phyloP scores from a whole-genome alignment of 2,797 vertebrate species.

The Allobates femoralis region DNA sequence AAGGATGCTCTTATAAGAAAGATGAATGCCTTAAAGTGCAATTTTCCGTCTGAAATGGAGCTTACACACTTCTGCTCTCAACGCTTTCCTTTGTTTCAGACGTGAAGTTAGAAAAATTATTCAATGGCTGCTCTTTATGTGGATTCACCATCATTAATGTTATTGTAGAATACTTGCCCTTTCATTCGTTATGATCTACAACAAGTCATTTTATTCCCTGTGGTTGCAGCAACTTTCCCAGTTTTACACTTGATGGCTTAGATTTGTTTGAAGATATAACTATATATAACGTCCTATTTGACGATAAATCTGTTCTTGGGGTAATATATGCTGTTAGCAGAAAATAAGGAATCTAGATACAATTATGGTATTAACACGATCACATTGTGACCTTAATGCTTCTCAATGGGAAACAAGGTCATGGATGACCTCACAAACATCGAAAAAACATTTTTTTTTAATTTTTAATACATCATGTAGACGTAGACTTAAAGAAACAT shows the following conservation, averaged over 20 bases:
- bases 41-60: conserved; percentile 57
- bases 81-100: conserved; percentile 34
- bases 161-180: conserved; percentile 28
- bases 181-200: conserved; percentile 40
- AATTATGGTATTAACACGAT: neutral
- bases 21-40: conserved; percentile 56
- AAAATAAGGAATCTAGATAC: neutral
- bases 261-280: conserved; percentile 1
- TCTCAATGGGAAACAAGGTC: neutral
- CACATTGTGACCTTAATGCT: no score
- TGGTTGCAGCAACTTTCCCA: neutral
- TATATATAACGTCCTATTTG: no score
- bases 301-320: neutral
- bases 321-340: neutral
- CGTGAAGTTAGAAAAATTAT: conserved; percentile 46
- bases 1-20: conserved; percentile 58
- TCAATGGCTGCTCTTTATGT: conserved; percentile 44
- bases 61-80: conserved; percentile 36
- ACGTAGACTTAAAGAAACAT: no score
- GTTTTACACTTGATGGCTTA: conserved; percentile 7
- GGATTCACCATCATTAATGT: conserved; percentile 19
- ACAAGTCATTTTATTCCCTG: conserved; percentile 23
- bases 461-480: no score
- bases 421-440: neutral
- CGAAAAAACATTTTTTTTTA: no score